These are phyloP conservation scores for Dasypogon diadema DNA, from an alignment of 2,888 invertebrate species.

Conservation along the genomic window DNA sequence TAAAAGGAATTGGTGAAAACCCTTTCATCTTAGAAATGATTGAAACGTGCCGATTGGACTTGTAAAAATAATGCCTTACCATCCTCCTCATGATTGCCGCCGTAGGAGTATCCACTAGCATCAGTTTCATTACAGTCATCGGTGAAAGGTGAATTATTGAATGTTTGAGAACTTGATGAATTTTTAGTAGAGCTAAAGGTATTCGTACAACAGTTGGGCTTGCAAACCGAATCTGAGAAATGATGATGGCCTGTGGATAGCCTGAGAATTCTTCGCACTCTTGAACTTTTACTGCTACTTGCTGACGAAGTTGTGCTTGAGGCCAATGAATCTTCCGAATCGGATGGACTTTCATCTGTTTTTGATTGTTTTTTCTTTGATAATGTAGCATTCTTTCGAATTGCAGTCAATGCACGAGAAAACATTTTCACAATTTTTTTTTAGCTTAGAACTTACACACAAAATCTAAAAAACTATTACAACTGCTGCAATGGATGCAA, in stretches of 20 bases:
- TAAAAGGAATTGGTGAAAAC: conserved; percentile 2
- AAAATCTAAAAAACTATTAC: no score
- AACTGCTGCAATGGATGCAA: no score
- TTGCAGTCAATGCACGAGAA: conserved; percentile 55
- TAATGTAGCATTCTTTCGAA: conserved; percentile 52
- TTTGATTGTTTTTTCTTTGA: conserved; percentile 36
- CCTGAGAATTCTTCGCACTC: conserved; percentile 9
- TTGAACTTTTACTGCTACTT: background rate
- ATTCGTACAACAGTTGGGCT: background rate
- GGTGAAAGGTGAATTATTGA: conserved; percentile 44
- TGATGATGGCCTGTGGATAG: background rate
- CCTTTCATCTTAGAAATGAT: conserved; percentile 5
- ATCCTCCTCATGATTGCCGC: conserved; percentile 1
- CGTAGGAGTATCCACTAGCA: background rate
- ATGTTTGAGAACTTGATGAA: conserved; percentile 6
- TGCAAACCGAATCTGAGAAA: conserved; percentile 18
- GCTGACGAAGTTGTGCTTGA: conserved; percentile 16
- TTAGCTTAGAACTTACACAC: no score
- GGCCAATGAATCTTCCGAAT: conserved; percentile 25
- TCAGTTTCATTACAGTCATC: conserved; percentile 3
- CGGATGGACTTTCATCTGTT: conserved; percentile 11
- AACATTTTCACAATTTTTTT: conserved; percentile 52
- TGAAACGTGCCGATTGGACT: background rate
- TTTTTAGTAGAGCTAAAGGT: conserved; percentile 16
- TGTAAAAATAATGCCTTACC: conserved; percentile 4